Evolutionary conservation across 2,113 vertebrate genomes (phyloP).

Genomic region (Passerina amoena): DNA sequence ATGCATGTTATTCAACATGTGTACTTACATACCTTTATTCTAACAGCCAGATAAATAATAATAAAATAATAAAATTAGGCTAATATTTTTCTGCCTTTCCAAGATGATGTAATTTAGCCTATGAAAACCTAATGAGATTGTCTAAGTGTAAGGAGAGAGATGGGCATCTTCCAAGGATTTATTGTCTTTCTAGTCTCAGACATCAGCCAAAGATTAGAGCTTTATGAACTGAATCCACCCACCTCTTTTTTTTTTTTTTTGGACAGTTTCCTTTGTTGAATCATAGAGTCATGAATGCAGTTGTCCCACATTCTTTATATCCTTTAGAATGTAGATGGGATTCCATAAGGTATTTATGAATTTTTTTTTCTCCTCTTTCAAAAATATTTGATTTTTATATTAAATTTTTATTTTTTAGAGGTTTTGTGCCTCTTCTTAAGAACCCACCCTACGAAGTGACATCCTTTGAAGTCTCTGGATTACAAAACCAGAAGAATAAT

Average conservation of each 20-base stretch:
- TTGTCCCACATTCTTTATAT: fast-evolving
- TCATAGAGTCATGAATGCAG: neutral
- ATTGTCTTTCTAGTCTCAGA: neutral
- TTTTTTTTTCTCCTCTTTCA: neutral
- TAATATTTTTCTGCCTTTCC: neutral
- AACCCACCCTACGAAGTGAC: fast-evolving
- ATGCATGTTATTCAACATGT: neutral
- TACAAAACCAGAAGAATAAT: neutral
- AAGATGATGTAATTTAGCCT: neutral
- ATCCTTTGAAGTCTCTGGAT: neutral
- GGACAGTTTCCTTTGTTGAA: neutral
- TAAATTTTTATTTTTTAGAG: neutral
- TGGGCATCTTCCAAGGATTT: fast-evolving
- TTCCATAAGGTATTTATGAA: neutral
- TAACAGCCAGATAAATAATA: neutral
- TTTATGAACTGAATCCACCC: fast-evolving
- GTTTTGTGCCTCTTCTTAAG: neutral
- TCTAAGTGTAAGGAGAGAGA: neutral
- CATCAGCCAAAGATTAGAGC: neutral
- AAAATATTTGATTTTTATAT: neutral
- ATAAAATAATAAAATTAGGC: neutral
- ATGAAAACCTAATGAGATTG: neutral
- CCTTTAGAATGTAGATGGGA: fast-evolving
- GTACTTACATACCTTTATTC: neutral
- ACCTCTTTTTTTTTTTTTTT: too few species aligned